Evolutionary conservation across 2,113 vertebrate genomes (phyloP).

Genomic region (Thalassarche chlororhynchos): DNA sequence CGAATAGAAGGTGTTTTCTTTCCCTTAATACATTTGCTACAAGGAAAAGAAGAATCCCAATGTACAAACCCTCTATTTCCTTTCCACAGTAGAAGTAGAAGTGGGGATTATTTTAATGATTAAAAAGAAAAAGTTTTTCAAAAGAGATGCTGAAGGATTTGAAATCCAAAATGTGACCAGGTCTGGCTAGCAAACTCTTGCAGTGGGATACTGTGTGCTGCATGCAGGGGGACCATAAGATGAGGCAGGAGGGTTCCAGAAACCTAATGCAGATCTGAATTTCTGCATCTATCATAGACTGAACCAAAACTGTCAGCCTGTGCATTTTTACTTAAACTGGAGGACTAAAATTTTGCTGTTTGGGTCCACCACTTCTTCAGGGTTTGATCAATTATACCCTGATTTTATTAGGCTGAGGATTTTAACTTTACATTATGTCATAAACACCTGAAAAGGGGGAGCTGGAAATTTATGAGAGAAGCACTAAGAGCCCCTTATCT

Average conservation of each 20-base stretch:
- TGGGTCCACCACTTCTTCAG: background rate
- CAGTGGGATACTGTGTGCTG: background rate
- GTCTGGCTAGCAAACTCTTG: background rate
- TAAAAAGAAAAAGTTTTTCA: background rate
- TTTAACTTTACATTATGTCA: conserved; percentile 30
- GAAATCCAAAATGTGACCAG: background rate
- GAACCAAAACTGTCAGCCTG: background rate
- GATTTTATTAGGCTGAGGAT: background rate
- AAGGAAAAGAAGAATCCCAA: background rate
- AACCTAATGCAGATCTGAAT: background rate
- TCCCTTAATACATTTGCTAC: background rate
- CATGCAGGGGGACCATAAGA: rapidly evolving
- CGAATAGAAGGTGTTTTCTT: background rate
- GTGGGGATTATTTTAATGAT: background rate
- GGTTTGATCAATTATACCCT: background rate
- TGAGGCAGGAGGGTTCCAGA: background rate
- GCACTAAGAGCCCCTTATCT: conserved; percentile 60
- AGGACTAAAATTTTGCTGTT: background rate
- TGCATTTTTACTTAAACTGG: background rate
- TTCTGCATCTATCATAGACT: background rate
- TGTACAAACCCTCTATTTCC: background rate
- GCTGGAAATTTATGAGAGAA: conserved; percentile 45
- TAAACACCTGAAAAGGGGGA: conserved; percentile 48
- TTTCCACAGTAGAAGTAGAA: background rate
- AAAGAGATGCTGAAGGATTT: background rate